phyloP scores from a whole-genome alignment of 2,888 invertebrate species.

The Rutpela maculata region DNA sequence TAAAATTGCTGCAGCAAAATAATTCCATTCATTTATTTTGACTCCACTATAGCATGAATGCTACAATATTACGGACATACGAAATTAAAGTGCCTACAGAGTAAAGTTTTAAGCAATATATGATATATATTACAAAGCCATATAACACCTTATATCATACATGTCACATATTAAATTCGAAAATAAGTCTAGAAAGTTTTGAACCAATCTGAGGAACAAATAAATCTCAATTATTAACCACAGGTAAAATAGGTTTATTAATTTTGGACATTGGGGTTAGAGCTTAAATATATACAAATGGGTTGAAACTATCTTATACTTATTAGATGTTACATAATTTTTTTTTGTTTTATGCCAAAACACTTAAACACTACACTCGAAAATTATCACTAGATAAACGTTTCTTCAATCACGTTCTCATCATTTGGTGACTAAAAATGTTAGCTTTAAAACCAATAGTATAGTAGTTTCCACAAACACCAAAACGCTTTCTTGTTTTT shows the following conservation, averaged over 20 bases:
- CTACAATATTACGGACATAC: background rate
- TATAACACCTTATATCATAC: background rate
- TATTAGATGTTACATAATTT: background rate
- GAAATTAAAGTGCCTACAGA: background rate
- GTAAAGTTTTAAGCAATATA: background rate
- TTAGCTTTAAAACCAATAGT: no score
- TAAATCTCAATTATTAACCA: background rate
- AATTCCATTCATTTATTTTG: no score
- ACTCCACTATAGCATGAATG: no score
- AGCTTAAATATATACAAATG: conserved; percentile 38
- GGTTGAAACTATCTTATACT: conserved; percentile 10
- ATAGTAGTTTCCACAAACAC: no score
- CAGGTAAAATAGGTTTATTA: background rate
- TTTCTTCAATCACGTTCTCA: no score
- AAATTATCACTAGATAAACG: no score
- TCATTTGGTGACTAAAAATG: no score
- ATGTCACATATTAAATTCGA: background rate
- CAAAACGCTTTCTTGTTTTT: no score
- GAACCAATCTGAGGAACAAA: background rate
- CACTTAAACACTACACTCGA: no score
- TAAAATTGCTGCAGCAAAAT: no score
- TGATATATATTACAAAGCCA: background rate
- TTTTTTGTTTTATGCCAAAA: no score
- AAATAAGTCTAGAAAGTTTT: conserved; percentile 3
- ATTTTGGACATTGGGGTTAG: conserved; percentile 46